These are phyloP conservation scores for Myiozetetes cayanensis DNA, from an alignment of 2,113 vertebrate genomes.

Conservation along the genomic window DNA sequence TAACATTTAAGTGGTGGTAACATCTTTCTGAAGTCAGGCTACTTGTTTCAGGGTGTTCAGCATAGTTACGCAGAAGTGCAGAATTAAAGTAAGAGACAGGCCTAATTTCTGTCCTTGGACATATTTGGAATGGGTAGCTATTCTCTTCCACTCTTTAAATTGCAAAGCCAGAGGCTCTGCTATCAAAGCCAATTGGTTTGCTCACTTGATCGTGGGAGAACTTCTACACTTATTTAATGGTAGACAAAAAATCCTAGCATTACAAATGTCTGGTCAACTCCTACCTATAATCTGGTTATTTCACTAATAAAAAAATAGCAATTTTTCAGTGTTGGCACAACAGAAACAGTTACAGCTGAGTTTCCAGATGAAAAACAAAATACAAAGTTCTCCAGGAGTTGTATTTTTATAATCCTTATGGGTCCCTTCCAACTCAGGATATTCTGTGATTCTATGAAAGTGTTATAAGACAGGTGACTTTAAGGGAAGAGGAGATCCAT, in stretches of 20 bases:
- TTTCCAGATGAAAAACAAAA: background rate
- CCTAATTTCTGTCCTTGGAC: background rate
- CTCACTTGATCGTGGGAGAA: background rate
- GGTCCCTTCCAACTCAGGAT: background rate
- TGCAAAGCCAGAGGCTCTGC: background rate
- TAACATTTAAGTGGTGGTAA: background rate
- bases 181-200: background rate
- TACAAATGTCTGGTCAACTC: background rate
- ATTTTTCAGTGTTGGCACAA: background rate
- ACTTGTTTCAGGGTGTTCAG: background rate
- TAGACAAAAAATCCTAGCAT: background rate
- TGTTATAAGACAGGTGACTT: background rate
- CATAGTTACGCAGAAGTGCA: background rate
- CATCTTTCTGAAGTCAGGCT: background rate
- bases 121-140: rapidly evolving
- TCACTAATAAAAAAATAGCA: background rate
- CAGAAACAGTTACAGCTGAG: background rate
- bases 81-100: background rate
- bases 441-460: background rate
- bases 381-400: background rate
- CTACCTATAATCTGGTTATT: background rate
- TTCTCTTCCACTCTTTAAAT: background rate
- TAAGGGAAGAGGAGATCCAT: background rate
- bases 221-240: background rate
- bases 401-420: background rate